These are phyloP conservation scores for Taenaris catops DNA, from an alignment of 2,888 invertebrate genomes.

Conservation along the genomic window DNA sequence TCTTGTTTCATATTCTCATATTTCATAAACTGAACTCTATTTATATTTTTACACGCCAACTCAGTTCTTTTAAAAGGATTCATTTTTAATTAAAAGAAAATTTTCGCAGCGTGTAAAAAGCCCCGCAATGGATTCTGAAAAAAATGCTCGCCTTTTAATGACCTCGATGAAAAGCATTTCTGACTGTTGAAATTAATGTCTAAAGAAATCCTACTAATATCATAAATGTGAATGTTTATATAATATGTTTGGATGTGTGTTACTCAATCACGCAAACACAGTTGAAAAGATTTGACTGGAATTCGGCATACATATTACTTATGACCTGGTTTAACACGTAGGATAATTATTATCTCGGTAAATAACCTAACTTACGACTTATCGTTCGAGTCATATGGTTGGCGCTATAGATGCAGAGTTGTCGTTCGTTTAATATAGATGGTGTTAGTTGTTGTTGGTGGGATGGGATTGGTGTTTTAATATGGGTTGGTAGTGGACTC, in stretches of 20 bases:
- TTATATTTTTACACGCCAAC: slow-evolving; percentile 3
- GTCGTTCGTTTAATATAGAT: too few species aligned
- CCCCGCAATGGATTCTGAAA: slow-evolving; percentile 2
- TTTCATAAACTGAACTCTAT: too few species aligned
- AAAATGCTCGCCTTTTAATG: slow-evolving; percentile 11
- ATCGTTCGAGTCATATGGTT: too few species aligned
- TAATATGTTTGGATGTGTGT: background rate
- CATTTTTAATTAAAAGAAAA: slow-evolving; percentile 14
- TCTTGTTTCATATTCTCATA: too few species aligned
- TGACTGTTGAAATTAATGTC: slow-evolving; percentile 15
- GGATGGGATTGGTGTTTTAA: too few species aligned
- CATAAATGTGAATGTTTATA: background rate
- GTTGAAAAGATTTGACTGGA: background rate
- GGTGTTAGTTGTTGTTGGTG: too few species aligned
- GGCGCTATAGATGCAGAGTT: too few species aligned
- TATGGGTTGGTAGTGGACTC: too few species aligned
- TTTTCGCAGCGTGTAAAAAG: slow-evolving; percentile 10
- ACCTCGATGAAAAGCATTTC: slow-evolving; percentile 8
- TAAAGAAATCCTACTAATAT: background rate
- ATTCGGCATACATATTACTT: too few species aligned
- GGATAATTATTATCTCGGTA: background rate
- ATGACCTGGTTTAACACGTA: too few species aligned
- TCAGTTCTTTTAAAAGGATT: slow-evolving; percentile 10
- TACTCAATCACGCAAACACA: background rate
- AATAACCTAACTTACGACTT: too few species aligned